Evolutionary conservation across 2,888 invertebrate species (phyloP).

Genomic region (Lacanobia oleracea): DNA sequence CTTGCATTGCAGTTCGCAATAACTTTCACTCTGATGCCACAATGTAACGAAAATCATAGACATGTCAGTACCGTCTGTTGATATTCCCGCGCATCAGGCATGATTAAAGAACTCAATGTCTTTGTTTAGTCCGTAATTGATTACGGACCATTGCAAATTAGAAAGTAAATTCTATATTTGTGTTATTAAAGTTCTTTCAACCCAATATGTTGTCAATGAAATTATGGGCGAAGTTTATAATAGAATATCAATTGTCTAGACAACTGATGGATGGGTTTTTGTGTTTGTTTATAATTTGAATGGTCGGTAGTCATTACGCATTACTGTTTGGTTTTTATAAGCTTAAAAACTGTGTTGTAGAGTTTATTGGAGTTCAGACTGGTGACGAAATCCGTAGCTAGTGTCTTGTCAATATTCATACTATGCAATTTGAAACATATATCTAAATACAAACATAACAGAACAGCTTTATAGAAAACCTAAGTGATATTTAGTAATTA

Average conservation of each 20-base stretch:
- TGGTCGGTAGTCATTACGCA: neutral
- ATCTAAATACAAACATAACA: too few relatives aligned
- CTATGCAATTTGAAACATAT: too few relatives aligned
- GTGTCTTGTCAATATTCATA: neutral
- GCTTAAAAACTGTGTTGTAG: neutral
- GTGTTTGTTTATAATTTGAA: neutral
- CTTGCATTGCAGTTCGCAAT: conserved; percentile 1
- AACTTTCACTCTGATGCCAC: conserved; percentile 15
- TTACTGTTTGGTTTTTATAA: neutral
- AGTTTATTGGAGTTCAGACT: neutral
- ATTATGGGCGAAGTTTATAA: neutral
- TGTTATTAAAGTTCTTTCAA: conserved; percentile 3
- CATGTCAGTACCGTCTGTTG: conserved; percentile 25
- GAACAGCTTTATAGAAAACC: too few relatives aligned
- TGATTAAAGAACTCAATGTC: conserved; percentile 37
- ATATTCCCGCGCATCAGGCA: conserved; percentile 46
- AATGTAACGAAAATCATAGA: conserved; percentile 42
- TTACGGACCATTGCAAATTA: conserved; percentile 27
- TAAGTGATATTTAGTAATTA: too few relatives aligned
- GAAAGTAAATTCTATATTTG: neutral
- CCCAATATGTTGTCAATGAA: neutral
- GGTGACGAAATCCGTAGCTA: too few relatives aligned
- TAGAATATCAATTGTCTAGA: neutral
- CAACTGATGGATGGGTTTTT: neutral
- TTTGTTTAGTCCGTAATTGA: conserved; percentile 48